Base-by-base conservation (phyloP, 2,113 vertebrate genomes). In the Nothoprocta perdicaria region DNA sequence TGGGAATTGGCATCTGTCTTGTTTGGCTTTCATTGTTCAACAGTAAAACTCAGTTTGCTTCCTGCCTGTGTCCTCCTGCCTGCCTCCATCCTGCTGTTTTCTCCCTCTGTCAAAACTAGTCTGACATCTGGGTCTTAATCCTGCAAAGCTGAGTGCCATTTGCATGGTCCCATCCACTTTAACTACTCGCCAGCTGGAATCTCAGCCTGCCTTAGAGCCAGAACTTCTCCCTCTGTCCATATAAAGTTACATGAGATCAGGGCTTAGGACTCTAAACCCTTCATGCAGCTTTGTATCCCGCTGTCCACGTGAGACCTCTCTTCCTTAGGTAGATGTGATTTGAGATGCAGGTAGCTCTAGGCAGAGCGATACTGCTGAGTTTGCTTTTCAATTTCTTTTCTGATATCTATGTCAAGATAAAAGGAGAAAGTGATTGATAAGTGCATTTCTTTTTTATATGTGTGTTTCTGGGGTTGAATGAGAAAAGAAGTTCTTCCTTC, bases 271-370 rank as follows among this genome's bases (percentile, higher is more conserved):
- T 50, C 33, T 9, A 46, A 93, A 79, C 41, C 10, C 50, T 35
- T 69, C 66, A 23, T 4, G 0, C 31, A 26, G 12, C 84, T 87
- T 66, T 41, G 1, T 3, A 46, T 35, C 17, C 53, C 0, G 0
- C 31, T 52, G 50, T 57, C 38, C 55, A 13, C 58, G n/a, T 40
- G 65, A 78, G 41, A 46, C 8, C 1, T 17, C 29, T 83, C 10
- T 27, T 62, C 86, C 33, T 68, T n/a, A 67, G 26, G 46, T 79
- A 12, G 6, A 8, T 57, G 43, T 68, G 57, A 33, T 81, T 31
- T 82, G 55, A 45, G 63, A 48, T 50, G 55, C 68, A 80, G 87
- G 60, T 19, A 78, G 33, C 50, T 89, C 79, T 62, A 73, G 71
- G 29, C 53, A 12, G 43, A 88, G 50, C 23, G 9, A 1, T 12